Conservation (phyloP, 1,140 invertebrate genomes). For the Microplitis mediator region DNA sequence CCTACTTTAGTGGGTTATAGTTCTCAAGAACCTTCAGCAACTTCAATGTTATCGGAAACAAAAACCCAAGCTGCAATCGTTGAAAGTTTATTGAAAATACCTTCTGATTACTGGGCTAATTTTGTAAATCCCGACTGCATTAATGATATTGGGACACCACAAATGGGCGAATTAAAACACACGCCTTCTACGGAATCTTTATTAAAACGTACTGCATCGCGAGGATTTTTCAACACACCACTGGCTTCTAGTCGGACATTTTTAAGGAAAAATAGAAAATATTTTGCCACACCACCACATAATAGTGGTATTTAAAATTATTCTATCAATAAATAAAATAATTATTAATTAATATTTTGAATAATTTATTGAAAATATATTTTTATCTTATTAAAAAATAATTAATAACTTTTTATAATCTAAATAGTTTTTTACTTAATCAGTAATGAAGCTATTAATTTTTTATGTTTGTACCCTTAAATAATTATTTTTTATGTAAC, state of each 20-base stretch:
- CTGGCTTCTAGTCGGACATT: constrained; percentile 54
- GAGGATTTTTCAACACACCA: constrained; percentile 57
- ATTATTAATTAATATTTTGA: background rate
- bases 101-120: constrained; percentile 71
- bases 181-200: constrained; percentile 66
- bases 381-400: background rate
- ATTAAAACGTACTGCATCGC: constrained; percentile 55
- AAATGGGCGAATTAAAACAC: constrained; percentile 56
- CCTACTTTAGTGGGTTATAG: constrained; percentile 86
- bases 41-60: constrained; percentile 70
- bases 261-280: constrained; percentile 56
- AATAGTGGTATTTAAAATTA: constrained; percentile 43
- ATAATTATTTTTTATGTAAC: too few species aligned
- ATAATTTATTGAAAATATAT: background rate
- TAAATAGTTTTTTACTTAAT: too few species aligned
- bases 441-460: too few species aligned
- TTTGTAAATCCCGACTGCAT: constrained; percentile 62
- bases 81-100: constrained; percentile 69
- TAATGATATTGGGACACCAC: constrained; percentile 46
- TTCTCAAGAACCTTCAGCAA: constrained; percentile 67
- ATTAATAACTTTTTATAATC: too few species aligned
- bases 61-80: constrained; percentile 69
- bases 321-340: background rate
- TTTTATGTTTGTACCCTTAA: too few species aligned
- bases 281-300: constrained; percentile 58